phyloP scores from a whole-genome alignment of 2,113 vertebrate genomes.

The Haliaeetus leucogaster region DNA sequence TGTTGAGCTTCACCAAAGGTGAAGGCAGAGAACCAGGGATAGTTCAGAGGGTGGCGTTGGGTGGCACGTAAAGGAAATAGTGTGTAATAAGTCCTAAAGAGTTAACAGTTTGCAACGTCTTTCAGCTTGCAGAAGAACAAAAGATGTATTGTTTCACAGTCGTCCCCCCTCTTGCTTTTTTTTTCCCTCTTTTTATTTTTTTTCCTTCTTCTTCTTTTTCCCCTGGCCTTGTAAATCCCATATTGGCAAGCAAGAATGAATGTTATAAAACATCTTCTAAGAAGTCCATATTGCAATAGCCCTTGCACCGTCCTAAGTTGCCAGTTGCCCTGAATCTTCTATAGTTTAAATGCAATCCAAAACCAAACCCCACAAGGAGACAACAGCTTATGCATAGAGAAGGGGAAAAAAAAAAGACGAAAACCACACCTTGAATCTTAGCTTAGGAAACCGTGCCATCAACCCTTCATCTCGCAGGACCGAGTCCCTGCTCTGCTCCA shows the following conservation, averaged over 20 bases:
- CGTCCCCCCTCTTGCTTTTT: not conserved
- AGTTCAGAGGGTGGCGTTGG: not conserved
- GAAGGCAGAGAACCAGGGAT: not conserved
- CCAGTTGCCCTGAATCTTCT: not conserved
- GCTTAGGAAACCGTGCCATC: not conserved
- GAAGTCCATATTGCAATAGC: not conserved
- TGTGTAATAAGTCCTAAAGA: not conserved
- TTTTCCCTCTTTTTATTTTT: too few species aligned
- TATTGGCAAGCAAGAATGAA: not conserved
- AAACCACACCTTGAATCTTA: not conserved
- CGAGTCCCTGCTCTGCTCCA: not conserved
- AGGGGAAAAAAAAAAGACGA: not conserved
- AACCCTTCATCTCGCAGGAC: not conserved
- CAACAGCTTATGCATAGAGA: not conserved
- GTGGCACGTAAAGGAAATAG: not conserved
- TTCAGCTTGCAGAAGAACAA: not conserved
- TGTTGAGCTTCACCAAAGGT: not conserved
- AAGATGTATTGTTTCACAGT: not conserved
- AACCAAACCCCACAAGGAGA: not conserved
- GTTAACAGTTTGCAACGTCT: not conserved
- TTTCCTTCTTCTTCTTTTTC: not conserved
- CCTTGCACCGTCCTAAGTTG: not conserved
- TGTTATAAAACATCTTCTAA: not conserved
- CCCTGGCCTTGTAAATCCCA: not conserved
- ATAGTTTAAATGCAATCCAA: not conserved